Conservation (phyloP, 2,888 invertebrate genomes). For the Drosophila kanekoi region DNA sequence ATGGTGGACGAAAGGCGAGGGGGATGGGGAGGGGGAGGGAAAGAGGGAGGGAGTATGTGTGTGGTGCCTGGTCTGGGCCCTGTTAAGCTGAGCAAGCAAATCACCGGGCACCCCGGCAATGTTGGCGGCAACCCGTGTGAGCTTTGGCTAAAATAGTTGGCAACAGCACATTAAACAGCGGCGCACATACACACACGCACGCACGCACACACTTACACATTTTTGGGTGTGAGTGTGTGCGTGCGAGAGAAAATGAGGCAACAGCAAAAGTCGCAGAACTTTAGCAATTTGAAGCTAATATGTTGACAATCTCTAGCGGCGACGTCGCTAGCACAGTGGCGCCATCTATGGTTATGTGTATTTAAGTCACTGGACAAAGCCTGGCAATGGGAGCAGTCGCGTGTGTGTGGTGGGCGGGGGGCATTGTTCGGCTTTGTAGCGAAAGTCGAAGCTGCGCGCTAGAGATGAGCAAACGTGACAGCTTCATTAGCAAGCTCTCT, state of each 20-base stretch:
- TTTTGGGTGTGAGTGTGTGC: conserved; percentile 35
- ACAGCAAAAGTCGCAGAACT: conserved; percentile 79
- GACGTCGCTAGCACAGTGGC: conserved; percentile 54
- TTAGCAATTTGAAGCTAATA: conserved; percentile 80
- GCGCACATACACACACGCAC: conserved; percentile 20
- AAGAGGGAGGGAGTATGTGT: conserved; percentile 8
- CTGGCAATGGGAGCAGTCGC: conserved; percentile 9
- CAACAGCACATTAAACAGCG: conserved; percentile 82
- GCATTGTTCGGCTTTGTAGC: too few species aligned
- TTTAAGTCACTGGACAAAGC: conserved; percentile 75
- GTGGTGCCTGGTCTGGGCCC: conserved; percentile 35
- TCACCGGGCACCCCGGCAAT: conserved; percentile 62
- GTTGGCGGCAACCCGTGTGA: conserved; percentile 74
- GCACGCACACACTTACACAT: background rate
- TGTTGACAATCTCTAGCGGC: conserved; percentile 76
- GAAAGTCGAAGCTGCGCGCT: conserved; percentile 2
- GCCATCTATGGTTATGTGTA: conserved; percentile 73
- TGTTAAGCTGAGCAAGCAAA: conserved; percentile 77
- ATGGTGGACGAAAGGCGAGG: background rate
- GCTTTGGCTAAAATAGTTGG: conserved; percentile 82
- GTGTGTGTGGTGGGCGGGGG: background rate
- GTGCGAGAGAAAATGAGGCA: conserved; percentile 72
- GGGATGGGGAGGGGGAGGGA: too few species aligned
- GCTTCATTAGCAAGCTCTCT: background rate
- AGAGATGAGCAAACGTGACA: conserved; percentile 45